A percentile compares a stretch with the other conserved stretches of the same genome.
These are phyloP conservation scores for Zootermopsis nevadensis DNA, from an alignment of 2,888 invertebrate species.

Conservation along the genomic window DNA sequence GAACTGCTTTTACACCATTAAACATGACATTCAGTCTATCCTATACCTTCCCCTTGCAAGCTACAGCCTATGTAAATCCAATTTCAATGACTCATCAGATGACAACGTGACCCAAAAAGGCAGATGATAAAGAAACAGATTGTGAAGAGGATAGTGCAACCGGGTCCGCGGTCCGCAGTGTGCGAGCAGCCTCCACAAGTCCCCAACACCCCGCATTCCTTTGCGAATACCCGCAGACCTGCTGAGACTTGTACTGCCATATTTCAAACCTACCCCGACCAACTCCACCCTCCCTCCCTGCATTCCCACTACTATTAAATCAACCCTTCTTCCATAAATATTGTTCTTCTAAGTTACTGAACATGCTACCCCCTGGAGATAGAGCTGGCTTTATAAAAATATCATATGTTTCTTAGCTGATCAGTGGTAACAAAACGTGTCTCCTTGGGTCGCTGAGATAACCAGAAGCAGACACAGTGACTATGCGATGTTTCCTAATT, in stretches of 20 bases:
- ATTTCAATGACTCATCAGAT: too few relatives aligned
- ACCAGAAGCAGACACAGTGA: too few relatives aligned
- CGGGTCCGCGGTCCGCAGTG: not conserved
- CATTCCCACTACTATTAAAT: slow-evolving; percentile 4
- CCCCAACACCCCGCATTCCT: not conserved
- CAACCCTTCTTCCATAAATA: slow-evolving; percentile 33
- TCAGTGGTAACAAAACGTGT: not conserved
- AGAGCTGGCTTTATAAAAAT: not conserved
- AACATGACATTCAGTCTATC: too few relatives aligned
- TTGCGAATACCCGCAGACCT: slow-evolving; percentile 18
- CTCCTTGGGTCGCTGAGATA: not conserved
- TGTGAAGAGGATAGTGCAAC: too few relatives aligned
- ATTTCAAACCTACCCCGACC: not conserved
- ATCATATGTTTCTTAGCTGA: not conserved
- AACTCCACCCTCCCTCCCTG: not conserved
- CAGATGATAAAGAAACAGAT: too few relatives aligned
- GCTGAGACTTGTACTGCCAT: not conserved
- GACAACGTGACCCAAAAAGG: too few relatives aligned
- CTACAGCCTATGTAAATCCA: too few relatives aligned
- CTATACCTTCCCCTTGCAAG: too few relatives aligned
- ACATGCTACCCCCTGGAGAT: not conserved
- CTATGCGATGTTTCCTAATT: too few relatives aligned
- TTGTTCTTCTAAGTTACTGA: slow-evolving; percentile 11
- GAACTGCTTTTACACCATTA: too few relatives aligned
- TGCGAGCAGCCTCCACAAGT: not conserved